A percentile compares a stretch with the other conserved stretches of the same genome.
These are phyloP conservation scores for Rotaria macrura DNA, from an alignment of 2,888 invertebrate species.

Conservation along the genomic window DNA sequence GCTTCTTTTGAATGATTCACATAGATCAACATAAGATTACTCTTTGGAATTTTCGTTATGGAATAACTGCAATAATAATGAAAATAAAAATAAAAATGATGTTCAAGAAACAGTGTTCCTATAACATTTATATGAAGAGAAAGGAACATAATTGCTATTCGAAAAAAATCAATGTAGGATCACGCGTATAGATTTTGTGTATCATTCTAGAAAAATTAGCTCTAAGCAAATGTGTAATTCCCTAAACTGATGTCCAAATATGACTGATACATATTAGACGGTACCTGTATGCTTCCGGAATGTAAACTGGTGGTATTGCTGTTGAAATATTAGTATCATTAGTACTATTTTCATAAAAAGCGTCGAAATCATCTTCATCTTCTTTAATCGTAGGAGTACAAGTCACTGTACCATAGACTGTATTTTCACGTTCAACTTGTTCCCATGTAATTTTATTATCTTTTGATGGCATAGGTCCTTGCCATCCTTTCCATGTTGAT, in stretches of 20 bases:
- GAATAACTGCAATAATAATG: neutral
- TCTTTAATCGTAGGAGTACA: neutral
- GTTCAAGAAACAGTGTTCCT: no score
- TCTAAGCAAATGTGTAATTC: no score
- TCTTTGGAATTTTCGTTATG: neutral
- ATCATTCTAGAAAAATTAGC: no score
- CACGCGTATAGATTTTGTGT: no score
- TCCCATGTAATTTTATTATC: neutral
- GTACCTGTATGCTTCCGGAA: neutral
- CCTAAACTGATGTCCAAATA: no score
- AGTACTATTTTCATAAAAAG: neutral
- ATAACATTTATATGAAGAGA: no score
- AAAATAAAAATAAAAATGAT: neutral
- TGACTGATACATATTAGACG: neutral
- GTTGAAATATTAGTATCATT: neutral
- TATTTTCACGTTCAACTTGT: neutral
- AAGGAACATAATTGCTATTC: no score
- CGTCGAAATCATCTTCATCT: neutral
- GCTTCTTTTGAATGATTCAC: neutral
- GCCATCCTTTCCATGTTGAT: conserved; percentile 20
- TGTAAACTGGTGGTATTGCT: neutral
- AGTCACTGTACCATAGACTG: neutral
- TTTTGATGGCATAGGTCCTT: neutral
- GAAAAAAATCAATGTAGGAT: no score
- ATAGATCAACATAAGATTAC: neutral